Percentiles rank a stretch among this genome's conserved stretches.
Evolutionary conservation across 2,797 vertebrate species (phyloP).

Genomic region (Brachyalestes nurse): DNA sequence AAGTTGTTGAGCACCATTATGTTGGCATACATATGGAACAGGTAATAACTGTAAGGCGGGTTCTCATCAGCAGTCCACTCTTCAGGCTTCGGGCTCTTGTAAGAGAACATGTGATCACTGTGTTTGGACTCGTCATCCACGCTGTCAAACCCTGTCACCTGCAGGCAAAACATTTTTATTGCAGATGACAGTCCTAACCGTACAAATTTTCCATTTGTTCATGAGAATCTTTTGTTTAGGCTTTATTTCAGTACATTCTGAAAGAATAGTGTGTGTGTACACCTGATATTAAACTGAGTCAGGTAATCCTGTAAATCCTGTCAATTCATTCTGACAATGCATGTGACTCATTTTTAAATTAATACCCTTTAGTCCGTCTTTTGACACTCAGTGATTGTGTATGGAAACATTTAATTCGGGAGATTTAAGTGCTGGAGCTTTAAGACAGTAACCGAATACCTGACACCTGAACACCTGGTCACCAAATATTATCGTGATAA

Average conservation of each 20-base stretch:
- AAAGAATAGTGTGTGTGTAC: neutral
- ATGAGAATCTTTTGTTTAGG: neutral
- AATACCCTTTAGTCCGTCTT: neutral
- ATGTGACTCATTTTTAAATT: neutral
- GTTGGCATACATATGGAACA: slow-evolving; percentile 98
- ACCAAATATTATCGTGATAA: neutral
- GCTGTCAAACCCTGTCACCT: slow-evolving; percentile 97
- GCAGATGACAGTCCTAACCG: neutral
- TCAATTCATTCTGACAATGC: neutral
- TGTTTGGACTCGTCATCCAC: slow-evolving; percentile 98
- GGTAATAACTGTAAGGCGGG: slow-evolving; percentile 95
- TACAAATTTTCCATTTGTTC: neutral
- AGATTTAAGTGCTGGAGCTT: neutral
- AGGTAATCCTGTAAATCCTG: neutral
- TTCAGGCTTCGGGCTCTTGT: slow-evolving; percentile 93
- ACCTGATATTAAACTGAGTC: neutral
- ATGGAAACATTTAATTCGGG: neutral
- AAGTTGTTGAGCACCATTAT: slow-evolving; percentile 98
- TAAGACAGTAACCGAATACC: slow-evolving; percentile 5
- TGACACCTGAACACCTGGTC: neutral
- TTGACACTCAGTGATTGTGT: neutral
- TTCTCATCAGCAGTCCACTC: slow-evolving; percentile 89
- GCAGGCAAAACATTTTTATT: slow-evolving; percentile 20
- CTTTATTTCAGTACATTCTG: neutral
- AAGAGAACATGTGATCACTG: slow-evolving; percentile 94